A percentile compares a stretch with the other conserved stretches of the same genome.
These are phyloP conservation scores for Threskiornis aethiopicus DNA, from an alignment of 2,797 vertebrate species.

Conservation along the genomic window DNA sequence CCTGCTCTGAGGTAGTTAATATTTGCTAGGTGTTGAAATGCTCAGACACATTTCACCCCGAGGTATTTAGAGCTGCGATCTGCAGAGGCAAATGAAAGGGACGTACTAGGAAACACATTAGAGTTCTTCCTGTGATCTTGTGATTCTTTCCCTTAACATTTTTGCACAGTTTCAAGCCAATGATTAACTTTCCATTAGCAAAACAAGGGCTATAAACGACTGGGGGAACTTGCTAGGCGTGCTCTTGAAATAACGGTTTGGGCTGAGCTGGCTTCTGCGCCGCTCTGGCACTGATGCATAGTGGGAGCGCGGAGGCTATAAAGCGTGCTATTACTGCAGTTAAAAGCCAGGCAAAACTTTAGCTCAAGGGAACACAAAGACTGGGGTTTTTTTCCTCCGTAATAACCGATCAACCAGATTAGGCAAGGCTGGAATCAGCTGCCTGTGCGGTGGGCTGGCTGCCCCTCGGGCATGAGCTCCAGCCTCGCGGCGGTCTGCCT, in stretches of 20 bases:
- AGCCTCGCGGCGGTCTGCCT: neutral
- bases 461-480: rapidly evolving
- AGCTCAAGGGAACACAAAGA: neutral
- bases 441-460: neutral
- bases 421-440: neutral
- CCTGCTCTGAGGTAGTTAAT: conserved; percentile 18
- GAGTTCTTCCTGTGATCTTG: conserved; percentile 25
- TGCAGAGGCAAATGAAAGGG: neutral
- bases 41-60: conserved; percentile 4
- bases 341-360: neutral
- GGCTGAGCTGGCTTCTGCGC: neutral
- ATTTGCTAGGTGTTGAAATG: conserved; percentile 38
- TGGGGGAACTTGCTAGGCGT: rapidly evolving
- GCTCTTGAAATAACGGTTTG: neutral
- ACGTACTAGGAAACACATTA: neutral
- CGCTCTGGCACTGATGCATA: rapidly evolving
- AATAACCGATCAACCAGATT: neutral
- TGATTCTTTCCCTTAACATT: conserved; percentile 21
- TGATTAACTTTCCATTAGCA: conserved; percentile 37
- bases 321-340: neutral
- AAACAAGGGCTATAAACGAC: neutral
- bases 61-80: neutral
- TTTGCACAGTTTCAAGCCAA: conserved; percentile 30
- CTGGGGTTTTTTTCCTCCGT: neutral
- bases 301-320: neutral